These are phyloP conservation scores for Erpornis zantholeuca DNA, from an alignment of 2,113 vertebrate species.

Conservation along the genomic window DNA sequence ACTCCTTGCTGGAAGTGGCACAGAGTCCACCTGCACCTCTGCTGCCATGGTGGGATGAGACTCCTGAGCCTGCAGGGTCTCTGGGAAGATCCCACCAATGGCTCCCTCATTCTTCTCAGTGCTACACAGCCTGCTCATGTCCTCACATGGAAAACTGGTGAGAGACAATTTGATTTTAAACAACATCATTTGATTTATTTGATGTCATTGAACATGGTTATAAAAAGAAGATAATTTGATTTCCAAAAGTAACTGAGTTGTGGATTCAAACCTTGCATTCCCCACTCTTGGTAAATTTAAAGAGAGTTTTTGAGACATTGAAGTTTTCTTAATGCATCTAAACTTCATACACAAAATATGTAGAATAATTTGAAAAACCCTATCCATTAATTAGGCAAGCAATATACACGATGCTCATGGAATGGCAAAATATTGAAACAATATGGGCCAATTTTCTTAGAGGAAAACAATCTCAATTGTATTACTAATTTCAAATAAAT, in stretches of 20 bases:
- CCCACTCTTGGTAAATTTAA: neutral
- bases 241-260: neutral
- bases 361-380: neutral
- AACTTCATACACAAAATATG: neutral
- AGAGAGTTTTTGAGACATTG: neutral
- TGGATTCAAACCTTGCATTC: neutral
- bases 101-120: neutral
- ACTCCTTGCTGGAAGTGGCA: neutral
- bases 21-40: neutral
- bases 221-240: neutral
- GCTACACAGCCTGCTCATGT: neutral
- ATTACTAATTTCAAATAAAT: neutral
- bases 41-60: fast-evolving
- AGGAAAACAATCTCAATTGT: neutral
- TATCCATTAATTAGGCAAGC: neutral
- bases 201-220: neutral
- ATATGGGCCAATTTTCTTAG: neutral
- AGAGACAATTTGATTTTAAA: neutral
- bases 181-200: neutral
- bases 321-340: neutral
- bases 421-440: neutral
- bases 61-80: neutral
- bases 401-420: neutral
- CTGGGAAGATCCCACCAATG: neutral
- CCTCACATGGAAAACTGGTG: neutral